Percentiles rank a stretch among this genome's conserved stretches.
These are phyloP conservation scores for Glaucopsyche alexis DNA, from an alignment of 2,888 invertebrate species.

Conservation along the genomic window DNA sequence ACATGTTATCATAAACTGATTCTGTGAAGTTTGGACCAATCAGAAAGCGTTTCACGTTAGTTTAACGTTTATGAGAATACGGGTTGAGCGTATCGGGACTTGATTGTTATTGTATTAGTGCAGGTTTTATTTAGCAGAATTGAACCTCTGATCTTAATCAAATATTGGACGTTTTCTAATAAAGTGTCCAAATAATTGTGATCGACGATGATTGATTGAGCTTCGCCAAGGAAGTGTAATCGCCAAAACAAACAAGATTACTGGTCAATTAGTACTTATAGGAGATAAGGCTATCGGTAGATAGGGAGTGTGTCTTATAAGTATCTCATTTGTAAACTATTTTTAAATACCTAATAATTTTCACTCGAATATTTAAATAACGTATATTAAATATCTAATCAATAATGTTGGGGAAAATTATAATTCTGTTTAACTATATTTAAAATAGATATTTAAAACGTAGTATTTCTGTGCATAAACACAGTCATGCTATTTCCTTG, in stretches of 20 bases:
- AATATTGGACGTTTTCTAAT: slow-evolving; percentile 17
- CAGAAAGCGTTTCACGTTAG: too few species aligned
- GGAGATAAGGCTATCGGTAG: slow-evolving; percentile 50
- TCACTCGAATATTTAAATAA: too few species aligned
- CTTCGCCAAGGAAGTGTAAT: slow-evolving; percentile 23
- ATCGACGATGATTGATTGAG: slow-evolving; percentile 20
- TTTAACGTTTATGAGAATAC: too few species aligned
- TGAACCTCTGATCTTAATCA: slow-evolving; percentile 27
- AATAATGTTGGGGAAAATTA: too few species aligned
- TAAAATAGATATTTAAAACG: background rate
- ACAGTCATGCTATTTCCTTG: background rate
- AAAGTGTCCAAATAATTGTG: slow-evolving; percentile 14
- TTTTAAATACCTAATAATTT: too few species aligned
- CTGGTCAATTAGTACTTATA: slow-evolving; percentile 38
- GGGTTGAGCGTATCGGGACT: too few species aligned
- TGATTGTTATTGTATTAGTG: too few species aligned
- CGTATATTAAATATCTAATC: too few species aligned
- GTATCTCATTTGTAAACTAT: background rate
- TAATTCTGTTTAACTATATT: too few species aligned
- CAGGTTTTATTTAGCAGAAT: too few species aligned
- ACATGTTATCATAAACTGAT: too few species aligned
- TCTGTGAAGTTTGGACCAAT: too few species aligned
- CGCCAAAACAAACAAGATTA: slow-evolving; percentile 38
- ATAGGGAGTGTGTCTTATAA: slow-evolving; percentile 55
- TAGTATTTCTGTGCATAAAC: background rate